These are phyloP conservation scores for Cyprinodon diabolis DNA, from an alignment of 2,797 vertebrate species.

Conservation along the genomic window DNA sequence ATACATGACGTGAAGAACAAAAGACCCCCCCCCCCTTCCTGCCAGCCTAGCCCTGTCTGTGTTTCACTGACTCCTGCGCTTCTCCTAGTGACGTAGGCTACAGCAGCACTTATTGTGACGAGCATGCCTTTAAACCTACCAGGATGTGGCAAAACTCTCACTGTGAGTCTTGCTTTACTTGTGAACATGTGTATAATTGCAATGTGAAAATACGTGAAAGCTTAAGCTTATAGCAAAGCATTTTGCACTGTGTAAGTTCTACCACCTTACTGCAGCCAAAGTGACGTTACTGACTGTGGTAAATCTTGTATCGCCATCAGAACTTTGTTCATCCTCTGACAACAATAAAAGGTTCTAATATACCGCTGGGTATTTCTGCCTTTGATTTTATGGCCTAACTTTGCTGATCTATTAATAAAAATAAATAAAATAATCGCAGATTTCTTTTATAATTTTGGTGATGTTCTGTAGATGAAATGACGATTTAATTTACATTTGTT, in stretches of 20 bases:
- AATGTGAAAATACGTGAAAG: slow-evolving; percentile 51
- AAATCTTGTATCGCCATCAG: slow-evolving; percentile 54
- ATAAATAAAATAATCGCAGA: too few relatives aligned
- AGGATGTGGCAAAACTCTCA: slow-evolving; percentile 44
- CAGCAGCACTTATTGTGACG: slow-evolving; percentile 61
- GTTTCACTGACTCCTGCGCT: slow-evolving; percentile 59
- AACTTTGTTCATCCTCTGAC: slow-evolving; percentile 58
- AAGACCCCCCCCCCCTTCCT: slow-evolving; percentile 12
- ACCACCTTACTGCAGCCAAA: slow-evolving; percentile 68
- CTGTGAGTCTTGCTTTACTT: slow-evolving; percentile 50
- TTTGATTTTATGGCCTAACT: not conserved
- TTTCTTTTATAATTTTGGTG: not conserved
- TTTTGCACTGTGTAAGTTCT: slow-evolving; percentile 73
- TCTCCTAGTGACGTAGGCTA: slow-evolving; percentile 57
- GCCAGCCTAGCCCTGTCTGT: slow-evolving; percentile 29
- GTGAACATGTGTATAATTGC: slow-evolving; percentile 68
- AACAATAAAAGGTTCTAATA: slow-evolving; percentile 70
- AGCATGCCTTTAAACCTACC: slow-evolving; percentile 68
- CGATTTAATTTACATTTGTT: not conserved
- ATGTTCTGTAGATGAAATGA: not conserved
- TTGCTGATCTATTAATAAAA: not conserved
- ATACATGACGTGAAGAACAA: slow-evolving; percentile 31
- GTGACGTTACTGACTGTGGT: slow-evolving; percentile 67
- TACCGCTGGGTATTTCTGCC: not conserved
- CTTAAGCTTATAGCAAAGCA: slow-evolving; percentile 57